Base-by-base conservation (phyloP, 2,888 invertebrate genomes). In the Hydroisotoma schaefferi region DNA sequence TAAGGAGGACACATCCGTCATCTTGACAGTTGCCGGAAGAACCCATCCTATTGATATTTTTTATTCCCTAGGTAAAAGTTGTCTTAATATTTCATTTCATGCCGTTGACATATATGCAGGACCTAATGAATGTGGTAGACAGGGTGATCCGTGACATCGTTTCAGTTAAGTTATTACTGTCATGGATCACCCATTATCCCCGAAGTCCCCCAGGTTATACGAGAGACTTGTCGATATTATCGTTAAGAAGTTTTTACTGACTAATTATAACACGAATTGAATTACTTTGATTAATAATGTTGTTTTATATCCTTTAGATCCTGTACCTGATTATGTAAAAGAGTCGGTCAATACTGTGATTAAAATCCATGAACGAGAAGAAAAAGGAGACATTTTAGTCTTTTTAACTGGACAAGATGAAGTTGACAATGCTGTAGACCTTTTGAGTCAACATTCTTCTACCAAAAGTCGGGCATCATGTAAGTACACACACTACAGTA, bases 321-420 rank as follows among this genome's bases (percentile, higher is more conserved):
- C 95, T 0, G 86, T 91, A 3, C 85, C 95, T 0, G 88, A 97
- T 77, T 98, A 97, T 75, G 84, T 97, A 0, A 86, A 87, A 71
- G 87, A 85, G 0, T 85, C 90, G 0, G 88, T 95, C 0, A 88
- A 94, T n/a, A 89, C 91, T 0, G 85, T 87, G 0, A 80, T 94
- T 63, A 91, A 91, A 76, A 90, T 99, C 72, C 94, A 98, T 74
- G 72, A 75, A 56, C 76, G 74, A 55, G 88, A 92, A 75, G 84
- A 85, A 0, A 78, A 82, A 26, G 97, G 97, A 0, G 98, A 98
- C 76, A 82, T 99, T 55, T 77, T 99, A 6, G 90, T 90, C 0
- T 99, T 99, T 76, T 81, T 95, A 2, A 94, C 94, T 0, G 94
- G 94, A 20, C 88, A 87, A 82, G 95, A 98, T 75, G 97, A 98